Evolutionary conservation across 1,140 invertebrate genomes (phyloP).

Genomic region (Drosophila ohnishii): DNA sequence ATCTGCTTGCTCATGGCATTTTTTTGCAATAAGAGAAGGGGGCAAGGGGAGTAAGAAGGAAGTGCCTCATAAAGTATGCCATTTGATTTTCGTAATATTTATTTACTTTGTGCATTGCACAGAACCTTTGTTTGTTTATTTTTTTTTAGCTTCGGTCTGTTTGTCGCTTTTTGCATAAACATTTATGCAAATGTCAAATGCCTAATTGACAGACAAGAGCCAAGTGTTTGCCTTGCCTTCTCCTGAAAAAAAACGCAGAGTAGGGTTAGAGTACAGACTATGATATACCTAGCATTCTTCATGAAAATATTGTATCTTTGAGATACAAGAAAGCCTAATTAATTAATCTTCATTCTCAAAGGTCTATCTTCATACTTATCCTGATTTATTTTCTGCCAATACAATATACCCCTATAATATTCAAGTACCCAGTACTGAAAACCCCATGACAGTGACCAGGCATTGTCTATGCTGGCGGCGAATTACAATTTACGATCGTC

Average conservation of each 20-base stretch:
- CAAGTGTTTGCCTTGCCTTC: conserved; percentile 45
- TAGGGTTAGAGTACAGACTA: not conserved
- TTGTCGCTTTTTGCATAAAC: conserved; percentile 52
- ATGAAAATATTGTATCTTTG: not conserved
- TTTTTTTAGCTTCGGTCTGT: conserved; percentile 13
- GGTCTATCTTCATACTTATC: not conserved
- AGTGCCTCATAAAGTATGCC: conserved; percentile 36
- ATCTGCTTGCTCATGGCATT: conserved; percentile 12
- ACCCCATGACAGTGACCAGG: conserved; percentile 52
- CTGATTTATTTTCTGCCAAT: too few species aligned
- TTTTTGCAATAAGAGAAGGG: not conserved
- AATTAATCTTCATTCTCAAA: not conserved
- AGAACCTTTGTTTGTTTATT: conserved; percentile 41
- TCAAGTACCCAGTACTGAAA: not conserved
- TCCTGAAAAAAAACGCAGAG: not conserved
- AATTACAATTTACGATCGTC: conserved; percentile 49
- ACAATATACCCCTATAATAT: conserved; percentile 3
- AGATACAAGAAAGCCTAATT: not conserved
- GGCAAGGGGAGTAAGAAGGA: not conserved
- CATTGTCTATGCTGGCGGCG: conserved; percentile 50
- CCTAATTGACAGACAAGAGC: conserved; percentile 60
- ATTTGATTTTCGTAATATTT: conserved; percentile 44
- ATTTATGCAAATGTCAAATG: conserved; percentile 63
- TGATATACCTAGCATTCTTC: not conserved
- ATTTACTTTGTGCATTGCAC: conserved; percentile 46